phyloP scores from a whole-genome alignment of 2,113 vertebrate species.

The Etia nguti region DNA sequence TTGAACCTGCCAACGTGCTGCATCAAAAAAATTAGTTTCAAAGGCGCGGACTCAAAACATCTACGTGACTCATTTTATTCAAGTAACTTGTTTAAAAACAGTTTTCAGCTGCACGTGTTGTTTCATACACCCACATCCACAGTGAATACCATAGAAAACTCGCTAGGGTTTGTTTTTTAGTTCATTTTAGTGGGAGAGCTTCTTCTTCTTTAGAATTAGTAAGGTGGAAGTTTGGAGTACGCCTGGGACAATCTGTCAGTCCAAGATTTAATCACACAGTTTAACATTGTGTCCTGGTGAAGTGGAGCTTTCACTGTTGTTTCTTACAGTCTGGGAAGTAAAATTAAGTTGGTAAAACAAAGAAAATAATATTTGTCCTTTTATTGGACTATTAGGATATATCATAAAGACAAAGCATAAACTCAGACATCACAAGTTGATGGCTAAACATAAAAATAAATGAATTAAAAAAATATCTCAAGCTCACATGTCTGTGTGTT shows the following conservation, averaged over 20 bases:
- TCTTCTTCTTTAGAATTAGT: neutral
- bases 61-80: neutral
- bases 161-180: neutral
- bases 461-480: fast-evolving
- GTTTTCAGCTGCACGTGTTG: neutral
- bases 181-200: neutral
- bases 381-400: neutral
- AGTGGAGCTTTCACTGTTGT: neutral
- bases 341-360: neutral
- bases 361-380: neutral
- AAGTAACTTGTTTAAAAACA: neutral
- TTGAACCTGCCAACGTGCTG: neutral
- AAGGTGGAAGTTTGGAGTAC: neutral
- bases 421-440: neutral
- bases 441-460: neutral
- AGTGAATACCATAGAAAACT: neutral
- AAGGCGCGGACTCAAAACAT: neutral
- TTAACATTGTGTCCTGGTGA: neutral
- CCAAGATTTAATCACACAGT: neutral
- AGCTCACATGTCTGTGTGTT: neutral
- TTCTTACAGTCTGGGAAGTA: neutral
- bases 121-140: neutral
- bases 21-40: neutral
- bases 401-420: neutral
- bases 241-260: neutral